phyloP scores from a whole-genome alignment of 2,888 invertebrate genomes.

The Coenonympha glycerion region DNA sequence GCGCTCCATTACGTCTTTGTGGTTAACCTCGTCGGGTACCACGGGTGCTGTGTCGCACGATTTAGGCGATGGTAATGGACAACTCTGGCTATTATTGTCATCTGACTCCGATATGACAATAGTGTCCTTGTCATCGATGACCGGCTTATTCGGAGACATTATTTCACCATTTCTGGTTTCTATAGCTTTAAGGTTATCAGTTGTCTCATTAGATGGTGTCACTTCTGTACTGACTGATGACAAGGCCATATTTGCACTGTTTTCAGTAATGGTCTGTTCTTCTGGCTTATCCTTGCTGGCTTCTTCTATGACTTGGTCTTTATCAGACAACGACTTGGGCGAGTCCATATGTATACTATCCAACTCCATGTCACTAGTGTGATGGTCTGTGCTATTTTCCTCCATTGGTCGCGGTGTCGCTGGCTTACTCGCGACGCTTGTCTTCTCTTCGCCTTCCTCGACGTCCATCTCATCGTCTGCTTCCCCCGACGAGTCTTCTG shows the following conservation, averaged over 20 bases:
- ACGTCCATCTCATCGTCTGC: constrained; percentile 82
- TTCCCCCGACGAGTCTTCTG: constrained; percentile 79
- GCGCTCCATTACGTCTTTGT: constrained; percentile 57
- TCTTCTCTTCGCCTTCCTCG: constrained; percentile 72
- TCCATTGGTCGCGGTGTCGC: constrained; percentile 53
- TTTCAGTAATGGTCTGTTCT: constrained; percentile 30
- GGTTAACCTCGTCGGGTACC: constrained; percentile 49
- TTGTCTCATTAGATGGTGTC: constrained; percentile 35
- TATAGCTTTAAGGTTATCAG: constrained; percentile 39
- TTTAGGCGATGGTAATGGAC: constrained; percentile 67
- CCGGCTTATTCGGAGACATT: constrained; percentile 47
- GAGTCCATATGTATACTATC: constrained; percentile 71
- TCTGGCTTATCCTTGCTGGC: constrained; percentile 42
- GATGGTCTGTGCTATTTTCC: constrained; percentile 66
- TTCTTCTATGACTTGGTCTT: constrained; percentile 60
- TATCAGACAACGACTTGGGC: constrained; percentile 61
- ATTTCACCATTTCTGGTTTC: constrained; percentile 50
- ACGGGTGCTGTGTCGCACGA: constrained; percentile 47
- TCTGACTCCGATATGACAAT: constrained; percentile 70
- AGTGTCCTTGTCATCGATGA: constrained; percentile 63
- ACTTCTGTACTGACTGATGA: constrained; percentile 30
- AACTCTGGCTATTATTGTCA: constrained; percentile 70
- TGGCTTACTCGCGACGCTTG: constrained; percentile 57
- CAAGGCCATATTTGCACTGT: constrained; percentile 29
- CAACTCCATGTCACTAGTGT: constrained; percentile 71